Conservation (phyloP, 2,797 vertebrate genomes). For the Adelosebastes latens region DNA sequence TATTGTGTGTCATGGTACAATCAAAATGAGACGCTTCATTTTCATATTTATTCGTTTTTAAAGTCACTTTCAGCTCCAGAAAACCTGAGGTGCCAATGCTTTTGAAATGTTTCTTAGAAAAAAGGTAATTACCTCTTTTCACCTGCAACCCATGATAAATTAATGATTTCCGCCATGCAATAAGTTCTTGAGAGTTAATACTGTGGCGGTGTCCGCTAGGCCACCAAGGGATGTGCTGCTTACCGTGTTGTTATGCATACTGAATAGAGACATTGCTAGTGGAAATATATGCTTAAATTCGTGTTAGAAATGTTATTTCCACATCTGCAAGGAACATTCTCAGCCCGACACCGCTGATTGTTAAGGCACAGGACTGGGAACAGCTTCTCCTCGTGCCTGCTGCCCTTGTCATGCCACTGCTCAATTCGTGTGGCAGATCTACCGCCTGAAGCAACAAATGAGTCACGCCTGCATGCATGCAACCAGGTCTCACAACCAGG, state of each 20-base stretch:
- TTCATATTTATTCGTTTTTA: conserved; percentile 44
- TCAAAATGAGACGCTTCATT: conserved; percentile 47
- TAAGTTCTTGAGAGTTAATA: conserved; percentile 52
- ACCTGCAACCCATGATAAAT: conserved; percentile 63
- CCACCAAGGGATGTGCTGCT: conserved; percentile 38
- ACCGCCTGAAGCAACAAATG: conserved; percentile 65
- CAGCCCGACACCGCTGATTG: conserved; percentile 29
- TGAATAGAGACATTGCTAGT: conserved; percentile 34
- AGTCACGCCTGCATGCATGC: conserved; percentile 67
- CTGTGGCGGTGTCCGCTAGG: conserved; percentile 29
- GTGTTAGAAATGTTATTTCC: conserved; percentile 38
- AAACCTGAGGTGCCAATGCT: conserved; percentile 35
- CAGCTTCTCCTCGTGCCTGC: conserved; percentile 36
- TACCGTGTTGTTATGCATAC: conserved; percentile 49
- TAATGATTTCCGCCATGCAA: conserved; percentile 58
- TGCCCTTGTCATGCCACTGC: conserved; percentile 52
- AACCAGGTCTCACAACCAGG: conserved; percentile 63
- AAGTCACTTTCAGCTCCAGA: conserved; percentile 34
- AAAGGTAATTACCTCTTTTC: conserved; percentile 64
- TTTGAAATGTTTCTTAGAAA: conserved; percentile 57
- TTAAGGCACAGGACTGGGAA: conserved; percentile 18
- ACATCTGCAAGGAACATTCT: conserved; percentile 15
- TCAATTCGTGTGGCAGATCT: conserved; percentile 59
- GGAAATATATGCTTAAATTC: conserved; percentile 33
- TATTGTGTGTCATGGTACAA: conserved; percentile 22